phyloP scores from a whole-genome alignment of 2,113 vertebrate species.

The Chascanopsetta lugubris region DNA sequence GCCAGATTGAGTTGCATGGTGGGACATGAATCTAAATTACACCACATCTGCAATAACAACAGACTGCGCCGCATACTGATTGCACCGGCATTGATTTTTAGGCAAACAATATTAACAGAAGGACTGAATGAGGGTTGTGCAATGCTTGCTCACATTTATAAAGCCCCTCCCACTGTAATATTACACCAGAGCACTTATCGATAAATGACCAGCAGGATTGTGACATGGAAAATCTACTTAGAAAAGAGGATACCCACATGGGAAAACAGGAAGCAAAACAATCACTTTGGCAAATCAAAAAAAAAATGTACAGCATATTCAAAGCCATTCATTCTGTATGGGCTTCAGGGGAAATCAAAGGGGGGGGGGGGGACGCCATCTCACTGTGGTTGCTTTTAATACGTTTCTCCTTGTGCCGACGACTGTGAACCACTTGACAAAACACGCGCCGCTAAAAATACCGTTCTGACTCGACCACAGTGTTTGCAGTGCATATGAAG shows the following conservation, averaged over 20 bases:
- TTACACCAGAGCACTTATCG: not conserved
- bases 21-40: constrained; percentile 9
- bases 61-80: constrained; percentile 1
- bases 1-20: not conserved
- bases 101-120: constrained; percentile 6
- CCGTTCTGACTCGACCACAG: constrained; percentile 24
- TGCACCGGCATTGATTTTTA: constrained; percentile 5
- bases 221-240: too few relatives aligned
- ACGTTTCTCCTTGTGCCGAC: constrained; percentile 15
- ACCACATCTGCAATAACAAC: constrained; percentile 3
- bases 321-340: too few relatives aligned
- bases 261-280: too few relatives aligned
- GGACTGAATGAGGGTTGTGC: too few relatives aligned
- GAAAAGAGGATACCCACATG: too few relatives aligned
- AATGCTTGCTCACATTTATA: too few relatives aligned
- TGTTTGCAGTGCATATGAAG: constrained; percentile 58
- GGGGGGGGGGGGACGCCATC: too few relatives aligned
- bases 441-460: not conserved
- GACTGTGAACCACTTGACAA: constrained; percentile 29
- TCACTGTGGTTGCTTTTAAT: not conserved
- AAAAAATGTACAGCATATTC: too few relatives aligned
- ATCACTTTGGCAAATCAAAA: too few relatives aligned
- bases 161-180: not conserved
- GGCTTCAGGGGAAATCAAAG: too few relatives aligned
- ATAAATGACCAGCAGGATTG: not conserved